Base-by-base conservation (phyloP, 1,140 invertebrate species). In the Oncopodura yosiiana region DNA sequence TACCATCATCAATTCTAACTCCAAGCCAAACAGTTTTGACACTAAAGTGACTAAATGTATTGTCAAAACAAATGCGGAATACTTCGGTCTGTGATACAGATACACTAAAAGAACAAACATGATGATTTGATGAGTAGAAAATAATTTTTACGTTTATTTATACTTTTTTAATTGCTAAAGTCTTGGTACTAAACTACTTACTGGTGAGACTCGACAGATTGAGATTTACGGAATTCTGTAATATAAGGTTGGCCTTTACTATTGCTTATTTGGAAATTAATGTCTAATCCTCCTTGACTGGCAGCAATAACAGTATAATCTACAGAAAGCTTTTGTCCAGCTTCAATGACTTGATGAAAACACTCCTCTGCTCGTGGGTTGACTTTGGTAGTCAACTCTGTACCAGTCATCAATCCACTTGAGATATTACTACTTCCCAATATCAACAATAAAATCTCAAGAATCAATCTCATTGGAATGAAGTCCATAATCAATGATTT, bases 1-100 rank as follows among this genome's bases (percentile, higher is more conserved):
- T 74, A 16, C 76, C 74, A 38, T 78, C 75, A 36, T 75, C 73
- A 50, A 66, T 73, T 53, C 84, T 80, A 27, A 85, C 75, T 54
- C 87, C 86, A 67, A 91, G 87, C 67, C 84, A 89, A 1, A 90
- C 81, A 21, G 83, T 80, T 69, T 90, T 91, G 9, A 74, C 71
- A 60, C 81, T 83, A 67, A 85, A 85, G 11, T 78, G 77, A 65
- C 84, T 87, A 66, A 86, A 85, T 3, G 75, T 79, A 66, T 91
- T 91, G 66, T 89, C 86, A 66, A 88, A 87, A 66, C 87, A 91
- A 61, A 89, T 79, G 56, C 78, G 76, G 67, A 83, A 86, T 63
- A 86, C 82, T 3, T 86, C 86, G 37, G 75, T 73, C 53, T 76
- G 69, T 14, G 48, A 23, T 12, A 56, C 46, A 27, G 49, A 30